Percentiles rank a stretch among this genome's conserved stretches.
Evolutionary conservation across 2,888 invertebrate species (phyloP).

Genomic region (Dicyrtomina minuta): DNA sequence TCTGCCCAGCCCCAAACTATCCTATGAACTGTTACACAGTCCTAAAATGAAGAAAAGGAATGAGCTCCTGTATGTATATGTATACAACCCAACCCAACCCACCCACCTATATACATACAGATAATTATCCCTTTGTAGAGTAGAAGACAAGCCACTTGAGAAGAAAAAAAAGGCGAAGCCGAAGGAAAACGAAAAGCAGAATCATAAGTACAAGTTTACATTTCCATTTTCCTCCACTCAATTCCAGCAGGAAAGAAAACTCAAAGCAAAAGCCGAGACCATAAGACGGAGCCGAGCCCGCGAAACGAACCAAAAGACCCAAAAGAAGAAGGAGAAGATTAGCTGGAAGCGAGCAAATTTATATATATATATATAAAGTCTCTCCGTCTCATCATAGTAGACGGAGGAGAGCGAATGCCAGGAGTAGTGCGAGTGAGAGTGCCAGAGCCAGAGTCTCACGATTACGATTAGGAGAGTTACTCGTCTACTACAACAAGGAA

Average conservation of each 20-base stretch:
- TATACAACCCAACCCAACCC: too few relatives aligned
- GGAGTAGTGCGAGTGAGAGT: background rate
- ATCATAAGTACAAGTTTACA: background rate
- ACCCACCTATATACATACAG: too few relatives aligned
- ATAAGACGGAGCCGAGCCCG: too few relatives aligned
- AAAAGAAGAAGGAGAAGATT: constrained; percentile 14
- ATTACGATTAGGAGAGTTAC: too few relatives aligned
- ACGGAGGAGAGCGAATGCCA: background rate
- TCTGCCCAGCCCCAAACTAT: too few relatives aligned
- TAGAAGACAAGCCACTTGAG: background rate
- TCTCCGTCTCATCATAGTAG: too few relatives aligned
- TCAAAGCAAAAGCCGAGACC: constrained; percentile 14
- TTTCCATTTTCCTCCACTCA: constrained; percentile 3
- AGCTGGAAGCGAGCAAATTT: constrained; percentile 5
- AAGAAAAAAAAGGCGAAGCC: background rate
- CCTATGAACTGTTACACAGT: too few relatives aligned
- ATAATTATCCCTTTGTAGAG: too few relatives aligned
- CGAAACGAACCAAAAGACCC: background rate
- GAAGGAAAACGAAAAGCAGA: background rate
- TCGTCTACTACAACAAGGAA: too few relatives aligned
- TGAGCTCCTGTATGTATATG: too few relatives aligned
- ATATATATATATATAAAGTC: background rate
- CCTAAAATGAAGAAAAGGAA: too few relatives aligned
- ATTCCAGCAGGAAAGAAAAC: background rate
- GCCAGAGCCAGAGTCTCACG: too few relatives aligned